phyloP scores from a whole-genome alignment of 2,888 invertebrate species.

The Latrodectus hesperus region DNA sequence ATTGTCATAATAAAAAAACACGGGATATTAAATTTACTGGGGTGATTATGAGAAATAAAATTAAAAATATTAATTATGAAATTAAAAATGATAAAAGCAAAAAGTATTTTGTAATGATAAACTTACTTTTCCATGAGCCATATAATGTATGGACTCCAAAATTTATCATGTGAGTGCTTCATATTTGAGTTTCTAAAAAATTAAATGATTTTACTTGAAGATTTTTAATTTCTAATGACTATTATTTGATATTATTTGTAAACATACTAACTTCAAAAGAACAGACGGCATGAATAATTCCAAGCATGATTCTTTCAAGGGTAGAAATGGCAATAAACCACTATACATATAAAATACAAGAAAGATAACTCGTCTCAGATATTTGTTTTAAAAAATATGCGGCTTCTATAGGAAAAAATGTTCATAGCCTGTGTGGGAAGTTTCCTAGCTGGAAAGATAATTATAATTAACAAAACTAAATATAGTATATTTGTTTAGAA shows the following conservation, averaged over 20 bases:
- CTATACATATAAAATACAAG: constrained; percentile 79
- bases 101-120: constrained; percentile 4
- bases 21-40: neutral
- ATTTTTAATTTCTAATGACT: neutral
- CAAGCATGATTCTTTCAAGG: constrained; percentile 80
- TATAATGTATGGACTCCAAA: constrained; percentile 54
- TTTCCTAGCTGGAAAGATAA: no score
- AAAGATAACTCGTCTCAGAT: constrained; percentile 77
- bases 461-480: no score
- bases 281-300: constrained; percentile 81
- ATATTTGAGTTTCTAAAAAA: constrained; percentile 55
- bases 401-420: no score
- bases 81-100: neutral
- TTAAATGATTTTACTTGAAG: neutral
- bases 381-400: no score
- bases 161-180: constrained; percentile 51
- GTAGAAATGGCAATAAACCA: constrained; percentile 81
- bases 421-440: no score
- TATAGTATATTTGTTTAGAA: no score
- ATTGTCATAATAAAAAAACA: neutral
- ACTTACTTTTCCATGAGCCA: constrained; percentile 70
- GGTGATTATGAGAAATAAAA: neutral
- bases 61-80: neutral
- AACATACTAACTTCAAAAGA: constrained; percentile 75
- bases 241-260: constrained; percentile 4